These are phyloP conservation scores for Chalcis sispes DNA, from an alignment of 2,888 invertebrate species.

Conservation along the genomic window DNA sequence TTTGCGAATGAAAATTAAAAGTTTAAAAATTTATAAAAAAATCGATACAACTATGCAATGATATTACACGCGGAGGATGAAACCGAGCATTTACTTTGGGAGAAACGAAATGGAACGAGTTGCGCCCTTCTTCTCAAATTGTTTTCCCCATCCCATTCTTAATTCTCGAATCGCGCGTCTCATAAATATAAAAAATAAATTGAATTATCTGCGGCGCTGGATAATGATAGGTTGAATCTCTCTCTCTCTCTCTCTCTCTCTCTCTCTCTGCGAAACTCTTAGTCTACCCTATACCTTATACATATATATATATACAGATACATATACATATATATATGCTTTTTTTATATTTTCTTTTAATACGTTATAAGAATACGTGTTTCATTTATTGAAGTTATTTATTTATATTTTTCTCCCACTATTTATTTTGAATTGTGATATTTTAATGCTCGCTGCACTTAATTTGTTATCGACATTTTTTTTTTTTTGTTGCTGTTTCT, in stretches of 20 bases:
- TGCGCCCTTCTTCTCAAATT: conserved; percentile 18
- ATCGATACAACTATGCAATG: not conserved
- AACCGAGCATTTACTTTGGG: conserved; percentile 31
- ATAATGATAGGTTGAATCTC: conserved; percentile 67
- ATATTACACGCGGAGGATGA: conserved; percentile 4
- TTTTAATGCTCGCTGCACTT: too few relatives aligned
- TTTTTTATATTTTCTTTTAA: conserved; percentile 32
- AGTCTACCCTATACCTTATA: conserved; percentile 49
- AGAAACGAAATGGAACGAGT: conserved; percentile 9
- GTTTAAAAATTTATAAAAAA: too few relatives aligned
- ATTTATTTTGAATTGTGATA: too few relatives aligned
- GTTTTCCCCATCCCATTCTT: conserved; percentile 31
- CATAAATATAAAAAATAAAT: conserved; percentile 68
- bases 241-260: too few relatives aligned
- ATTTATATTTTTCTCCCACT: too few relatives aligned
- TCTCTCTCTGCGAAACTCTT: conserved; percentile 58
- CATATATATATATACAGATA: too few relatives aligned
- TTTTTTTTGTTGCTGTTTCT: too few relatives aligned
- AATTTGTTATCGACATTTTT: too few relatives aligned
- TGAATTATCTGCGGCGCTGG: conserved; percentile 67
- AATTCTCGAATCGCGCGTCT: conserved; percentile 52
- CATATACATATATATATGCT: conserved; percentile 45
- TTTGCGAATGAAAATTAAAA: too few relatives aligned
- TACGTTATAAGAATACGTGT: conserved; percentile 16
- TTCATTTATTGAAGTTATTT: conserved; percentile 12